Conservation (phyloP, 2,888 invertebrate species). For the Diarsia dahlii region DNA sequence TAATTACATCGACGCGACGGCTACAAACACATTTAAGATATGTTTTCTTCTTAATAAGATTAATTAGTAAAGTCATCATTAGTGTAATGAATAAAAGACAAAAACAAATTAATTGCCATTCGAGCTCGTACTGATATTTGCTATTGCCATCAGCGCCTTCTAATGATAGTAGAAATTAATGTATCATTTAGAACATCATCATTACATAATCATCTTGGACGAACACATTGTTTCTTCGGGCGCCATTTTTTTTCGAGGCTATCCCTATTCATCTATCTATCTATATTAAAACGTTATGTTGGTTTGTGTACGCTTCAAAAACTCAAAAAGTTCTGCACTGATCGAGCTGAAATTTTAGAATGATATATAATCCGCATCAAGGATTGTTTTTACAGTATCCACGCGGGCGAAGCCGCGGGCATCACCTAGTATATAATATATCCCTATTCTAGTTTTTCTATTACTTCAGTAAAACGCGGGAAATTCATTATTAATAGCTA, state of each 20-base stretch:
- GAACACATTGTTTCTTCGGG: background rate
- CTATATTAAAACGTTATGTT: too few relatives aligned
- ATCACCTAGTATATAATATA: too few relatives aligned
- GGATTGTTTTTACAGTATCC: too few relatives aligned
- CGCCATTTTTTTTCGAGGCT: too few relatives aligned
- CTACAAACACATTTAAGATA: background rate
- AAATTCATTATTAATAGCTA: background rate
- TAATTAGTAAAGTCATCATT: background rate
- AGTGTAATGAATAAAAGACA: constrained; percentile 12
- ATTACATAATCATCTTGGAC: background rate
- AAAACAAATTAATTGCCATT: background rate
- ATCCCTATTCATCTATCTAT: background rate
- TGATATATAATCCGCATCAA: too few relatives aligned
- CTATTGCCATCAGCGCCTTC: background rate
- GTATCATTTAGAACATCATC: background rate
- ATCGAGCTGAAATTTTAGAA: too few relatives aligned
- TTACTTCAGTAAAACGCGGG: background rate
- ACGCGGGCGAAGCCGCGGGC: too few relatives aligned
- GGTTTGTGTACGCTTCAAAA: too few relatives aligned
- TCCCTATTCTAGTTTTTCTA: background rate
- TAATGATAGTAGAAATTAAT: background rate
- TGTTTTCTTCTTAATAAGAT: background rate
- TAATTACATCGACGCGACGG: too few relatives aligned
- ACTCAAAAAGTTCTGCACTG: too few relatives aligned
- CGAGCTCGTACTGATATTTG: background rate